A percentile compares a stretch with the other conserved stretches of the same genome.
Conservation (phyloP, 2,797 vertebrate genomes). For the Hippocampus kuda region DNA sequence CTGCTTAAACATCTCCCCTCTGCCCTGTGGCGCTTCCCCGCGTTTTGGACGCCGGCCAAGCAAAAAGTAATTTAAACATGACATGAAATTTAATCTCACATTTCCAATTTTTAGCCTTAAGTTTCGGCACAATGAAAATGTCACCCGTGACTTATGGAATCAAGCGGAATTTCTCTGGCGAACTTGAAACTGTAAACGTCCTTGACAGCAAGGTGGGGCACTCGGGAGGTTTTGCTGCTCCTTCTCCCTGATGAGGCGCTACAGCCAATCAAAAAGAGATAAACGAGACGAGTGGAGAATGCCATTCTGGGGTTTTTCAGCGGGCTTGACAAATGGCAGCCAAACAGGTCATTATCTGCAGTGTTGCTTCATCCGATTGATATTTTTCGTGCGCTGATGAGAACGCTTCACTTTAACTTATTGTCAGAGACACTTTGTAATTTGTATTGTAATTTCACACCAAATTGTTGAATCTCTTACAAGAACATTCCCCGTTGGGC, state of each 20-base stretch:
- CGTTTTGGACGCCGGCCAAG: constrained; percentile 57
- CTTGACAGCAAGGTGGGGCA: constrained; percentile 64
- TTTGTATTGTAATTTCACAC: constrained; percentile 16
- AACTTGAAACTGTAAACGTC: constrained; percentile 78
- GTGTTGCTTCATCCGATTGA: constrained; percentile 9
- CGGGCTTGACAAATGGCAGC: constrained; percentile 17
- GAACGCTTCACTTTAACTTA: constrained; percentile 5
- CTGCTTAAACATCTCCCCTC: constrained; percentile 89
- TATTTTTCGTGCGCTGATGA: constrained; percentile 9
- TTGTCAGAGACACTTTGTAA: constrained; percentile 5
- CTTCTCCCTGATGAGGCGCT: constrained; percentile 23
- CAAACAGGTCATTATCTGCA: constrained; percentile 9
- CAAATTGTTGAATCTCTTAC: constrained; percentile 34
- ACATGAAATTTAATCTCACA: constrained; percentile 98
- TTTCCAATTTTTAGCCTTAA: constrained; percentile 91
- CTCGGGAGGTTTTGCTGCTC: constrained; percentile 12
- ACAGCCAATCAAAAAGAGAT: constrained; percentile 35
- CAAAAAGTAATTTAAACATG: constrained; percentile 94
- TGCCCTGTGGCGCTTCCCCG: constrained; percentile 69
- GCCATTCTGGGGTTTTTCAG: constrained; percentile 9
- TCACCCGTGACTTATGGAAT: constrained; percentile 91
- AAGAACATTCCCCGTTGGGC: constrained; percentile 18
- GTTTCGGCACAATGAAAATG: constrained; percentile 94
- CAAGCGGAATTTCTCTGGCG: constrained; percentile 78
- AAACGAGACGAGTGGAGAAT: constrained; percentile 13